A percentile compares a stretch with the other conserved stretches of the same genome.
Evolutionary conservation across 2,113 vertebrate genomes (phyloP).

Genomic region (Tyto alba): DNA sequence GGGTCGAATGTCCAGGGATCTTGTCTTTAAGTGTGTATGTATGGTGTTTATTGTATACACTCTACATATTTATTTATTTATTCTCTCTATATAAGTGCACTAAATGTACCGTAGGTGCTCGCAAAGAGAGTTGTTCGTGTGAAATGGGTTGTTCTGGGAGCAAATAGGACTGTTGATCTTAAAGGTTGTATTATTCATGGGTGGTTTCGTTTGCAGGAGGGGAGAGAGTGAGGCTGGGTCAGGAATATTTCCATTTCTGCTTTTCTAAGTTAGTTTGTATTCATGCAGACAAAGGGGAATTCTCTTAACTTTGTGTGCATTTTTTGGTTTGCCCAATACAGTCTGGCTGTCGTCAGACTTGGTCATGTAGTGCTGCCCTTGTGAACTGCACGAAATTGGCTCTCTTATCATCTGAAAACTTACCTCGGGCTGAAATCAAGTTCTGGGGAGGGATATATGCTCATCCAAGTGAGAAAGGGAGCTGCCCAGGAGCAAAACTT

Average conservation of each 20-base stretch:
- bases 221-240: background rate
- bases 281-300: background rate
- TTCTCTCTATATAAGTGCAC: background rate
- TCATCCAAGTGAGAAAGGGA: background rate
- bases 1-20: background rate
- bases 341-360: background rate
- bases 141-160: background rate
- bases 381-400: background rate
- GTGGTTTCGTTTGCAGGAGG: background rate
- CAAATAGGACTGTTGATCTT: background rate
- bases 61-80: background rate
- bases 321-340: background rate
- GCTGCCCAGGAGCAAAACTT: background rate
- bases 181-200: background rate
- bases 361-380: background rate
- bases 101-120: background rate
- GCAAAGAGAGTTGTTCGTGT: background rate
- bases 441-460: background rate
- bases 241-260: background rate
- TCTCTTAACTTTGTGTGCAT: background rate
- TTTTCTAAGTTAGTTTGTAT: background rate
- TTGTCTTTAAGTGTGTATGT: background rate
- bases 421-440: background rate
- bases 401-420: background rate
- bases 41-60: background rate